Percentiles rank a stretch among this genome's conserved stretches.
These are phyloP conservation scores for Drosophila fulvimacula DNA, from an alignment of 2,888 invertebrate species.

Conservation along the genomic window DNA sequence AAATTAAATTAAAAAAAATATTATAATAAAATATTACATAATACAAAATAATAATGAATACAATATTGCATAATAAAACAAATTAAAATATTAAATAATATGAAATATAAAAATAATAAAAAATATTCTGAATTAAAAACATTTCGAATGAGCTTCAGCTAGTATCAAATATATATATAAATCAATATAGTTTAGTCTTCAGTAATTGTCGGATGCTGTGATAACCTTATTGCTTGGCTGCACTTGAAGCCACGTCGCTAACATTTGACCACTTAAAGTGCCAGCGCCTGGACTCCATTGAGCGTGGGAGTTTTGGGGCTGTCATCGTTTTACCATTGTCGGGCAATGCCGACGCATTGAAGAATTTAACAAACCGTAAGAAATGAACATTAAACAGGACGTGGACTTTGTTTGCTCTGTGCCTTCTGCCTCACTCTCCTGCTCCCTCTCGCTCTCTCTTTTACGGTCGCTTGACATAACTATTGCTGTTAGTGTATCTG, in stretches of 20 bases:
- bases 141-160: too few species aligned
- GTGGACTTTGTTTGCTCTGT: constrained; percentile 45
- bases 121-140: too few species aligned
- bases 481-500: constrained; percentile 28
- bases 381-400: constrained; percentile 72
- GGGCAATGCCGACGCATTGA: constrained; percentile 58
- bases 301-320: background rate
- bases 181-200: background rate
- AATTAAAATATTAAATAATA: too few species aligned
- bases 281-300: background rate
- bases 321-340: constrained; percentile 5
- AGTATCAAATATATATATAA: too few species aligned
- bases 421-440: background rate
- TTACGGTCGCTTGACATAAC: background rate
- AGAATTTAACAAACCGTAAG: constrained; percentile 76
- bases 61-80: too few species aligned
- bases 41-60: too few species aligned
- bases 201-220: background rate
- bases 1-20: too few species aligned
- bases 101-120: too few species aligned
- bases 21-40: too few species aligned
- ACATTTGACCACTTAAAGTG: constrained; percentile 21
- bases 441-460: background rate
- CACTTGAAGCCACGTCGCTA: constrained; percentile 3
- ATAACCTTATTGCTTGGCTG: background rate